Base-by-base conservation (phyloP, 2,797 vertebrate genomes). In the Meda fulgida region DNA sequence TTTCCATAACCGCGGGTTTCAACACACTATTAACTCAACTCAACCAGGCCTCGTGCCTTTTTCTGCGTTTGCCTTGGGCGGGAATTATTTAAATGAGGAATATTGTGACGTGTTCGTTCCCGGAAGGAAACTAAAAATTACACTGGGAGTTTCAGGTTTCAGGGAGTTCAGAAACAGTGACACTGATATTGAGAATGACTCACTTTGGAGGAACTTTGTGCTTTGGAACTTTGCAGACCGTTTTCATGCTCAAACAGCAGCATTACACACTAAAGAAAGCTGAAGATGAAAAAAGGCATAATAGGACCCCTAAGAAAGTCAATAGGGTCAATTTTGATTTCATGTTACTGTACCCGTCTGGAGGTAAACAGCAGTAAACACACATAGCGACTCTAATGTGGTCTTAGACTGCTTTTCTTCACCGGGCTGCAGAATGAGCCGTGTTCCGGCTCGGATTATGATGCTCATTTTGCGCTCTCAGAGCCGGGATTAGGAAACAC, bases 401-500 rank as follows among this genome's bases (percentile, higher is more conserved):
- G 51, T 38, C 70, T 85, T 71, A 85, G 67, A 31, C 67, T 71
- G 79, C 51, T 72, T 83, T 86, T 58, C 73, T 83, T 76, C 23
- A 71, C 10, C 26, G 9, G 84, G 36, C 48, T 84, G 87, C 88
- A 80, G 92, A 93, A 94, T 93, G 91, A 91, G 90, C 93, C 88
- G 88, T 78, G 81, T 90, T 91, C 84, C 84, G 85, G 84, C 88
- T 89, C 91, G 93, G 92, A 94, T 94, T 93, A 93, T 79, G 81
- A 89, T 87, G 90, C 91, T 94, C 89, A 93, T 92, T 92, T 92
- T 89, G 90, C 91, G 89, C 92, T 91, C 85, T 90, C 89, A 90
- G 89, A 92, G 89, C 90, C 81, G 85, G 90, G 93, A 94, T 94
- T 94, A 93, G 91, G 91, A 92, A 81, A 86, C 92, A 93, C 85